Percentiles rank a stretch among this genome's conserved stretches.
Evolutionary conservation across 2,888 invertebrate species (phyloP).

Genomic region (Chrysolina oricalcia): DNA sequence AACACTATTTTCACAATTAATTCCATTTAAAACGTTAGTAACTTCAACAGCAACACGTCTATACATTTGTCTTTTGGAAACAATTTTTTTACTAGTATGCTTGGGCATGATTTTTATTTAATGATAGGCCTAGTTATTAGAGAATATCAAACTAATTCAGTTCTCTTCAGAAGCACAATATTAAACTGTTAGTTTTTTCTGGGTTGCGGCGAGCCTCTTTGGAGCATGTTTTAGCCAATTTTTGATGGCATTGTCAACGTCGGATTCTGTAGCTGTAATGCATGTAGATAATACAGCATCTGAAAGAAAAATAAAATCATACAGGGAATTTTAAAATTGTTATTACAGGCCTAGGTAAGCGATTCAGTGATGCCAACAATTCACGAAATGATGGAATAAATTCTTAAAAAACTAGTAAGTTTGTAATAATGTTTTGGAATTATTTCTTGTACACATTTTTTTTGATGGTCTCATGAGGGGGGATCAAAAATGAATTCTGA

Average conservation of each 20-base stretch:
- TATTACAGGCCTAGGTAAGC: too few species aligned
- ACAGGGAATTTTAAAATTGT: too few species aligned
- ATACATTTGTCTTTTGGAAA: conserved; percentile 29
- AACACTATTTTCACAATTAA: conserved; percentile 23
- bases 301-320: neutral
- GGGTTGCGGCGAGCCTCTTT: neutral
- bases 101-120: conserved; percentile 13
- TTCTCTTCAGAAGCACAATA: neutral
- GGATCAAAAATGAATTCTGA: too few species aligned
- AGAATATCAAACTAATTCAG: neutral
- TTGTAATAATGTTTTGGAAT: too few species aligned
- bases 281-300: conserved; percentile 1
- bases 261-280: neutral
- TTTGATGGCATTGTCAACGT: conserved; percentile 6
- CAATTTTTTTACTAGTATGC: conserved; percentile 16
- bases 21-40: neutral
- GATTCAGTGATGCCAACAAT: too few species aligned
- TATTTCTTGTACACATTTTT: too few species aligned
- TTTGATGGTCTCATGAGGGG: too few species aligned
- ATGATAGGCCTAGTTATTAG: neutral
- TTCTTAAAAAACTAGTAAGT: too few species aligned
- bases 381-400: too few species aligned
- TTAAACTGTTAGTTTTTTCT: neutral
- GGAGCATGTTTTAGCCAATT: conserved; percentile 18
- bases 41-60: conserved; percentile 32